Conservation (phyloP, 1,140 invertebrate genomes). For the Bombus turneri region DNA sequence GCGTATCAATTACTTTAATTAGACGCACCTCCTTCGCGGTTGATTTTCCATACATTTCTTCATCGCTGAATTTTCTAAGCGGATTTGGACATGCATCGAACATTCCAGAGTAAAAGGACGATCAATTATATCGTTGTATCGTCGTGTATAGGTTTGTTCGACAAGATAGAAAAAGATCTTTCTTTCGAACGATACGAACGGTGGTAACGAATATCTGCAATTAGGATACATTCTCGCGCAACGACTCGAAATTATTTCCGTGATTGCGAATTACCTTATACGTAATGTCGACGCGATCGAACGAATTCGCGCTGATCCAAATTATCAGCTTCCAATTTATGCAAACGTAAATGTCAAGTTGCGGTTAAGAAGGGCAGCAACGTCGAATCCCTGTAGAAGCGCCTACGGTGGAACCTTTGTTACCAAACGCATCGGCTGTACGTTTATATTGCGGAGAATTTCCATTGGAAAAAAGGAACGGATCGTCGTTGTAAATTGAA, state of each 20-base stretch:
- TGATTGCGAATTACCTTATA: not conserved
- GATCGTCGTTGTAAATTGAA: not conserved
- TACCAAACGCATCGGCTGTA: not conserved
- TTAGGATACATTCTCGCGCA: not conserved
- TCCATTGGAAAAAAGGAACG: not conserved
- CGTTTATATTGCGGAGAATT: not conserved
- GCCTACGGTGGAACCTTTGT: not conserved
- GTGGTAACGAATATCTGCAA: not conserved
- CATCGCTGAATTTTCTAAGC: not conserved
- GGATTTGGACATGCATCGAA: not conserved
- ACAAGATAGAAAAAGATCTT: not conserved
- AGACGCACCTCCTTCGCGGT: conserved; percentile 5
- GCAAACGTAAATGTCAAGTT: not conserved
- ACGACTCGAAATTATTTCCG: not conserved
- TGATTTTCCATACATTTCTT: not conserved
- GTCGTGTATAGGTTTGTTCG: not conserved
- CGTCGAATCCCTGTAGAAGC: conserved; percentile 1
- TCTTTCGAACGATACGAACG: not conserved
- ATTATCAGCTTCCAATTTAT: conserved; percentile 2
- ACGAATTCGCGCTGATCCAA: not conserved
- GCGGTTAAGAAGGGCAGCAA: not conserved
- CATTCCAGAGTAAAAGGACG: fast-evolving
- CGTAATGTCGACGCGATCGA: not conserved
- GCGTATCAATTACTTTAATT: conserved; percentile 52
- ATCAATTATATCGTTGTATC: not conserved